Evolutionary conservation across 2,888 invertebrate species (phyloP).

Genomic region (Camponotus fellah): DNA sequence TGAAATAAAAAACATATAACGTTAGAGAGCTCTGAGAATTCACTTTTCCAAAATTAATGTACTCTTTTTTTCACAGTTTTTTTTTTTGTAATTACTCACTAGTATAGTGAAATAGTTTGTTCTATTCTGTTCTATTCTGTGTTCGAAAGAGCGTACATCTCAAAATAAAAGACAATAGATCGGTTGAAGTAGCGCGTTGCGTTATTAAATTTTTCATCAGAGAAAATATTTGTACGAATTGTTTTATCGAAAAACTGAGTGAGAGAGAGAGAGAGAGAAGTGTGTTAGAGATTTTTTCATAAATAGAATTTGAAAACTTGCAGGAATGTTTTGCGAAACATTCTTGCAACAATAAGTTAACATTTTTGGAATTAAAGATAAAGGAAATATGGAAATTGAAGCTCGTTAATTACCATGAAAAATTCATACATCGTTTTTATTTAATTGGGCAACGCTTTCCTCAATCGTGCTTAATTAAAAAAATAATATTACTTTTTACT

Average conservation of each 20-base stretch:
- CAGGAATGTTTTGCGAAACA: conserved; percentile 10
- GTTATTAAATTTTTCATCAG: conserved; percentile 32
- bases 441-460: not conserved
- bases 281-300: not conserved
- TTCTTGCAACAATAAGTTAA: not conserved
- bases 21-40: not conserved
- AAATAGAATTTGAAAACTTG: conserved; percentile 19
- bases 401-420: not conserved
- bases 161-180: conserved; percentile 24
- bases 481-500: not conserved
- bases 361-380: not conserved
- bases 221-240: conserved; percentile 38
- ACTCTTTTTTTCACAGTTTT: not conserved
- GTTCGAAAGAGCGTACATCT: not conserved
- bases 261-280: not conserved
- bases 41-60: not conserved
- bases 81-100: not conserved
- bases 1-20: not conserved
- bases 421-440: not conserved
- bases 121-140: not conserved
- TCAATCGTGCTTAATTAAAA: not conserved
- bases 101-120: conserved; percentile 7
- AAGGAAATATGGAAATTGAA: not conserved
- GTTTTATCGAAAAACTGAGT: conserved; percentile 9
- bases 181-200: conserved; percentile 4